Evolutionary conservation across 2,797 vertebrate species (phyloP), one percentile per base, ranked within the genome.

Genomic region (Zenarchopterus dispar): DNA sequence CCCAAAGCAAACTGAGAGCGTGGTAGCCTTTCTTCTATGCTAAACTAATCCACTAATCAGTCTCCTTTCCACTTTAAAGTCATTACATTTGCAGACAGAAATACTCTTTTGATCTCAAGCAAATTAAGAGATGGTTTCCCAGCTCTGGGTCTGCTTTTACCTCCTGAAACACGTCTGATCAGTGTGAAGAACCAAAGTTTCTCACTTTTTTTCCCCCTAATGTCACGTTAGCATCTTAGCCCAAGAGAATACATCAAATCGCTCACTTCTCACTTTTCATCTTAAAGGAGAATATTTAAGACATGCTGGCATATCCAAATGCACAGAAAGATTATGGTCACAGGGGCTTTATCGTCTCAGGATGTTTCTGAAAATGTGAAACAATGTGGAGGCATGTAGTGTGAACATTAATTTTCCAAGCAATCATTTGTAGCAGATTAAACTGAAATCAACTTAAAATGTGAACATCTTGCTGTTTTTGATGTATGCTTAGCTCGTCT

Each of bases 1-100:
- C 8, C 76, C 75, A 79, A 82, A 82, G 81, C 75, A 75, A 84
- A 79, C 62, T 18, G 42, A 78, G 56, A 83, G 79, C 75, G 77
- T 21, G 7, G 79, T 74, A 77, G 71, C 81, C 69, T 50, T 56
- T 68, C 70, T 33, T 33, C 31, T 7, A 33, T 33, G 31, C 31
- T 33, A 8, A 8, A 9, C 31, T 33, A 8, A 11, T 36, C 8
- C 52, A 52, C 65, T 86, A 77, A 84, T 85, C 33, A 36, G 70
- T 73, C 68, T 52, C 67, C 60, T 73, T 74, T 83, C 59, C 66
- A 73, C 21, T 78, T 77, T 21, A 73, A 28, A 65, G 48, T 44
- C 4, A 7, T 70, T 66, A 73, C 66, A 59, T 73, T 82, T 51
- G 49, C 60, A 78, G 60, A 73, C 61, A 36, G 17, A 45, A 60